Percentiles rank a stretch among this genome's conserved stretches.
phyloP scores from a whole-genome alignment of 2,888 invertebrate species.

The Meliscaeva auricollis region DNA sequence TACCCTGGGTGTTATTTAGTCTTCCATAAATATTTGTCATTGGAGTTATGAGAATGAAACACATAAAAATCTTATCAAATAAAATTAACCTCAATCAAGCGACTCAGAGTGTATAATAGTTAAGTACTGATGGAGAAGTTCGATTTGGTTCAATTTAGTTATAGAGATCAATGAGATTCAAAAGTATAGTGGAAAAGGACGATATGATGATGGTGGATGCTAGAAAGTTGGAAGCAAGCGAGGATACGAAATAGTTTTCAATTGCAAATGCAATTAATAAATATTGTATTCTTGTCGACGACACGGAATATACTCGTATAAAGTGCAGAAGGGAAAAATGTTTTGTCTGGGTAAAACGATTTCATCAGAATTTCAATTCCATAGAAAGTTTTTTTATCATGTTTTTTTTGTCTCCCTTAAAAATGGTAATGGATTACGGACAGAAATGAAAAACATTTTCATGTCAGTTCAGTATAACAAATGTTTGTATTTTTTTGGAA shows the following conservation, averaged over 20 bases:
- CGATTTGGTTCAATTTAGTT: conserved; percentile 30
- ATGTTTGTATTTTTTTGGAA: not conserved
- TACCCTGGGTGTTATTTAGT: too few species aligned
- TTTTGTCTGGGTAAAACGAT: conserved; percentile 17
- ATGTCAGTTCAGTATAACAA: not conserved
- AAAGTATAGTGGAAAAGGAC: conserved; percentile 3
- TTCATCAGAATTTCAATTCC: conserved; percentile 40
- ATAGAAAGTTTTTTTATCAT: conserved; percentile 23
- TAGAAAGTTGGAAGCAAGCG: not conserved
- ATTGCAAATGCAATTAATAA: conserved; percentile 69
- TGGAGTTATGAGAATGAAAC: too few species aligned
- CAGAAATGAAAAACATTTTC: conserved; percentile 9
- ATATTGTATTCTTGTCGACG: conserved; percentile 43
- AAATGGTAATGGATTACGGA: not conserved
- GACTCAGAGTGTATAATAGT: not conserved
- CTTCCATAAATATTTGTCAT: too few species aligned
- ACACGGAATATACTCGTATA: not conserved
- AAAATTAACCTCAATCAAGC: not conserved
- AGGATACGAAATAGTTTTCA: conserved; percentile 45
- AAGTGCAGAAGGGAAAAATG: conserved; percentile 20
- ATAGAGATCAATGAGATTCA: conserved; percentile 15
- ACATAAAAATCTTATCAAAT: too few species aligned
- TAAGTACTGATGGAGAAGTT: conserved; percentile 21
- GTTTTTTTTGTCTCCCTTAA: not conserved
- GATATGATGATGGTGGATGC: not conserved